Base-by-base conservation (phyloP, 1,140 invertebrate species). In the Plodia interpunctella region DNA sequence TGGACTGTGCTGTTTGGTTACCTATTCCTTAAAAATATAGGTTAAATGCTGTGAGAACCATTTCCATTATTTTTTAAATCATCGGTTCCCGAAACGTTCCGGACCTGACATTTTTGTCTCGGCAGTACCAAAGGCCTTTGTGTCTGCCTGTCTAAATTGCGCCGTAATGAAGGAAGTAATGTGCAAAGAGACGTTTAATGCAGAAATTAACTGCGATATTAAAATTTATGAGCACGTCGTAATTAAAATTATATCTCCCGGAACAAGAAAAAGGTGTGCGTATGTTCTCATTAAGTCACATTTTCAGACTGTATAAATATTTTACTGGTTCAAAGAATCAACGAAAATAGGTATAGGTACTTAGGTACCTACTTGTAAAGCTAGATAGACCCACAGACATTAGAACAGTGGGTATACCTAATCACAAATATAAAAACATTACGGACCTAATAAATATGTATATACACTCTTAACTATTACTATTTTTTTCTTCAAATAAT, bases 41-140 rank as follows among this genome's bases (percentile, higher is more conserved):
- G n/a, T n/a, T n/a, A n/a, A 28, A 28, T 28, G 28, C 9, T 28
- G 28, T 28, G n/a, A n/a, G n/a, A n/a, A n/a, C n/a, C n/a, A 25
- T 25, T 25, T 25, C 21, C 6, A 6, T 6, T 25, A 25, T 3
- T 25, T 25, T 25, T 25, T 25, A n/a, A n/a, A 15, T 3, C 10
- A 44, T 44, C 38, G 10, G 13, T 15, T 44, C 13, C 1, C 38
- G 10, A 44, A 44, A 44, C 13, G 38, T 5, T 44, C n/a, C 38
- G 38, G 10, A 44, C 38, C 38, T 10, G 13, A 17, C n/a, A 69
- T 69, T 66, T 62, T 63, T 63, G 18, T 56, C 50, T 61, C 21
- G 55, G 30, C 13, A 51, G 49, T 20, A 18, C 20, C 20, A 51
- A 53, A 53, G 21, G 51, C 51, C 51, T 53, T 53, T 53, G 51